These are phyloP conservation scores for Prunella fulvescens DNA, from an alignment of 2,113 vertebrate genomes.

Conservation along the genomic window DNA sequence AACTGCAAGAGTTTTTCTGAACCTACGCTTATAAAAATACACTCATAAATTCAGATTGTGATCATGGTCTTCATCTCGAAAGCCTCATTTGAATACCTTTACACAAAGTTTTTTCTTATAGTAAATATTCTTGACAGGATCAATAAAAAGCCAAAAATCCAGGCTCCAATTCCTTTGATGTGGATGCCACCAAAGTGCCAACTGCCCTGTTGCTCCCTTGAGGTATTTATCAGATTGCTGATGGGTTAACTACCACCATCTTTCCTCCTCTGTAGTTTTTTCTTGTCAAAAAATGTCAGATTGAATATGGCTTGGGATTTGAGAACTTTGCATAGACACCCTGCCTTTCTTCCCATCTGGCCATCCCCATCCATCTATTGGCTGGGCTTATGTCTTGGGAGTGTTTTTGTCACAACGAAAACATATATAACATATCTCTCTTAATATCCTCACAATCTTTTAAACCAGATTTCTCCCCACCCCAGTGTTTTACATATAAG, in stretches of 20 bases:
- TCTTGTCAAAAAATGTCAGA: not conserved
- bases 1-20: not conserved
- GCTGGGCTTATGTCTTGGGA: not conserved
- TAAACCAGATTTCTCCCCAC: not conserved
- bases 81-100: not conserved
- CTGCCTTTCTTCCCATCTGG: not conserved
- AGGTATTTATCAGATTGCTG: not conserved
- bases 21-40: not conserved
- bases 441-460: not conserved
- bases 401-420: not conserved
- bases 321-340: not conserved
- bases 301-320: not conserved
- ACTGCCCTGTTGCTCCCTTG: not conserved
- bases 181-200: not conserved
- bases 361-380: not conserved
- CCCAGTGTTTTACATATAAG: not conserved
- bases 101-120: not conserved
- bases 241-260: not conserved
- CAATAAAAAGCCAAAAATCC: not conserved
- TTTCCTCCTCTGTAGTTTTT: not conserved
- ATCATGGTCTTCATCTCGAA: not conserved
- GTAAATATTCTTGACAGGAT: not conserved
- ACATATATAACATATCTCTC: not conserved
- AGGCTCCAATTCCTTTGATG: not conserved
- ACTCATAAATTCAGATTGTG: not conserved